Evolutionary conservation across 2,888 invertebrate species (phyloP).

Genomic region (Carcina quercana): DNA sequence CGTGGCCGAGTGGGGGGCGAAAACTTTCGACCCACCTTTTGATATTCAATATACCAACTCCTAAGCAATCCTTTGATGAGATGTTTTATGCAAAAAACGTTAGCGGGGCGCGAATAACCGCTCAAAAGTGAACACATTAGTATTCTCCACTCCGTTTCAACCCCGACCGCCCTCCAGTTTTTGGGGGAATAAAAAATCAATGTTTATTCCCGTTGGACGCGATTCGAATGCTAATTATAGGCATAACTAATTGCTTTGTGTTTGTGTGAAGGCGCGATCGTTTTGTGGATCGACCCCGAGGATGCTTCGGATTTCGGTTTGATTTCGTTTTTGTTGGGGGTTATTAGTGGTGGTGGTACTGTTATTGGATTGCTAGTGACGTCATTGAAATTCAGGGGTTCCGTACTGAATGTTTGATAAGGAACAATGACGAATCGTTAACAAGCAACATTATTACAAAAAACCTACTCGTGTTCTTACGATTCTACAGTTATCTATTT

Average conservation of each 20-base stretch:
- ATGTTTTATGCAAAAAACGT: conserved; percentile 76
- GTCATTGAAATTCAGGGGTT: too few relatives aligned
- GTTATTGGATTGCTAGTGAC: too few relatives aligned
- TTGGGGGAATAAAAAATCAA: conserved; percentile 73
- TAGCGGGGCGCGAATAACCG: conserved; percentile 69
- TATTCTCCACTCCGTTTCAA: conserved; percentile 50
- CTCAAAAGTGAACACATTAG: conserved; percentile 72
- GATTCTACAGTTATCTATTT: too few relatives aligned
- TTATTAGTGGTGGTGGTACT: conserved; percentile 1
- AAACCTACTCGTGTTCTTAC: too few relatives aligned
- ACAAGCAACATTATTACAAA: too few relatives aligned
- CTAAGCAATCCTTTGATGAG: conserved; percentile 74
- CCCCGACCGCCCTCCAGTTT: conserved; percentile 50
- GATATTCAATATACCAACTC: conserved; percentile 71
- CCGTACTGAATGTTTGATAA: too few relatives aligned
- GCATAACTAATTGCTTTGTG: conserved; percentile 63
- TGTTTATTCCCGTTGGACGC: conserved; percentile 67
- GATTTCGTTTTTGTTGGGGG: conserved; percentile 22
- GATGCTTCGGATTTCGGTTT: conserved; percentile 27
- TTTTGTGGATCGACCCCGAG: conserved; percentile 35
- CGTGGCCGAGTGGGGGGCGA: conserved; percentile 59
- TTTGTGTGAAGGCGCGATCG: conserved; percentile 48
- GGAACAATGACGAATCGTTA: too few relatives aligned
- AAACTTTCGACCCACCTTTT: conserved; percentile 70
- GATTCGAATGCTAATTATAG: conserved; percentile 68